Percentiles rank a stretch among this genome's conserved stretches.
These are phyloP conservation scores for Poeciliopsis retropinna DNA, from an alignment of 2,113 vertebrate genomes.

Conservation along the genomic window DNA sequence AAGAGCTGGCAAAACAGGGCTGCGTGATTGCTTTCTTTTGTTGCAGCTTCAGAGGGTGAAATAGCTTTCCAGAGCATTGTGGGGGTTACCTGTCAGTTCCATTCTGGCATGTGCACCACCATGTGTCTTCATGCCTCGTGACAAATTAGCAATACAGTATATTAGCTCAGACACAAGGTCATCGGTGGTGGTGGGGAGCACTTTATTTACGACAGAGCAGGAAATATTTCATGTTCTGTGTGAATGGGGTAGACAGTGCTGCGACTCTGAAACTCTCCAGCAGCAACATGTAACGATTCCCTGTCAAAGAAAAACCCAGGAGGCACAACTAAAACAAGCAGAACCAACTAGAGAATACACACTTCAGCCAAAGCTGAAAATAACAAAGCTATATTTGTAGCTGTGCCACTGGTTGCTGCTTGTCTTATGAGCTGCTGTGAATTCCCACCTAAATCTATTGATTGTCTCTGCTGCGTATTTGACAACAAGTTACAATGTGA, in stretches of 20 bases:
- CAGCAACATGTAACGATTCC: conserved; percentile 4
- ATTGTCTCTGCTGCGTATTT: neutral
- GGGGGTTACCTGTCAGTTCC: conserved; percentile 55
- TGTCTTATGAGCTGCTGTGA: neutral
- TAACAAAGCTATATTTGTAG: neutral
- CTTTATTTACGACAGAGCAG: conserved; percentile 34
- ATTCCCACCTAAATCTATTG: neutral
- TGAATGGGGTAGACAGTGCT: conserved; percentile 1
- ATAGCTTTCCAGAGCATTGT: conserved; percentile 42
- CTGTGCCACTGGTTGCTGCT: neutral
- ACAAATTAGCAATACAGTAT: conserved; percentile 52
- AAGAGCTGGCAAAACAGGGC: conserved; percentile 62
- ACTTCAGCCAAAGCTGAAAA: conserved; percentile 6
- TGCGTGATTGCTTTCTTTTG: conserved; percentile 51
- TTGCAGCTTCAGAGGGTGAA: conserved; percentile 47
- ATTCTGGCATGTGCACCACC: conserved; percentile 19
- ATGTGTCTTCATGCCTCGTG: conserved; percentile 46
- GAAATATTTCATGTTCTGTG: conserved; percentile 17
- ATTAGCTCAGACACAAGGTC: conserved; percentile 36
- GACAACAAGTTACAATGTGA: neutral
- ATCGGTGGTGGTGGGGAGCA: conserved; percentile 2
- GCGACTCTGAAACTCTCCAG: conserved; percentile 9
- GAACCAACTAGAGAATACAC: neutral
- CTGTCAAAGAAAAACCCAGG: conserved; percentile 8
- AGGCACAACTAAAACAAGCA: neutral